Base-by-base conservation (phyloP, 2,113 vertebrate genomes). In the Ctenodactylus gundi region DNA sequence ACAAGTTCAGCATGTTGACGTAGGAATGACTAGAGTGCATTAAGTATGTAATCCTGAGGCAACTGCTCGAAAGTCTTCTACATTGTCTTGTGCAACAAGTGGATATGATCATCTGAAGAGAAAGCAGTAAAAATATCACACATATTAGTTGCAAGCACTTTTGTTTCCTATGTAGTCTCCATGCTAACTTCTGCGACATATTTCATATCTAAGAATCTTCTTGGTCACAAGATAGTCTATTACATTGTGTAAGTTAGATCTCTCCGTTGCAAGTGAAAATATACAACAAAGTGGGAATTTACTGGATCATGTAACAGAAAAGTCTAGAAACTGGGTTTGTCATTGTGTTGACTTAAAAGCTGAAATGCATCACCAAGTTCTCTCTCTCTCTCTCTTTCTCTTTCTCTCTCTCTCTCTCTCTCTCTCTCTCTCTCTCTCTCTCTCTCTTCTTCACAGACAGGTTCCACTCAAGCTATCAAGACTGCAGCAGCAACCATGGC, bases 211-310 rank as follows among this genome's bases (percentile, higher is more conserved):
- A 76, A 87, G 60, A 72, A 39, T 80, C 72, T 72, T 94, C 55
- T 95, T 77, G 65, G 15, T 78, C 31, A 17, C 77, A 36, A 86
- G 62, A 60, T 73, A 85, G 70, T 77, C 49, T 82, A 67, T 67
- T 55, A n/a, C 23, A 36, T 27, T 21, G 36, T 34, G 21, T 17
- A 73, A 82, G 27, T 77, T 85, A 77, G 60, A 77, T 53, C 41
- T 86, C 78, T 77, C 64, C 53, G 51, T 57, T 72, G 39, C 46
- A n/a, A 76, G 57, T 13, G 29, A 88, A 81, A 96, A 64, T 84
- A 49, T 80, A 81, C 39, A 91, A 53, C 65, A 88, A 96, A 95
- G 89, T 76, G 67, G 60, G 36, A 85, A 94, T n/a, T 95, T 91
- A 73, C 95, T 89, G 25, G 27, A 70, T 94, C 84, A 91, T 81